Evolutionary conservation across 2,888 invertebrate genomes (phyloP), one percentile per base, ranked within the genome.

Genomic region (Papilio protenor): DNA sequence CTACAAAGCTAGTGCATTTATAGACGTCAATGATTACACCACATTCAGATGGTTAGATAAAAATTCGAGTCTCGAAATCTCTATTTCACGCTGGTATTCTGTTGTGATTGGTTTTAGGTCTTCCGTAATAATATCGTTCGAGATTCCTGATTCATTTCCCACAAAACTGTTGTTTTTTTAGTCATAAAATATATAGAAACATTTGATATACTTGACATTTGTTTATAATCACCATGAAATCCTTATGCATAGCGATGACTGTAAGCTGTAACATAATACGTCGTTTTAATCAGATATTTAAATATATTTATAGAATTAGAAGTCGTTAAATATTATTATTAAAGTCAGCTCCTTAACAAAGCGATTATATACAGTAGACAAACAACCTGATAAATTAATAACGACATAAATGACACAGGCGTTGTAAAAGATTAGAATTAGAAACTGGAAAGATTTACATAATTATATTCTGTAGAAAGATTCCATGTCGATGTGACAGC

Each of bases 361-460:
- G 40, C 40, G 3, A n/a, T 40, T 66, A 18, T 33, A 40, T 66
- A 40, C 64, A 23, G 18, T 52, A 52, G 49, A 23, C 27, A 71
- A 71, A 55, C 71, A 71, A 49, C 23, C 52, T 3, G 52, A 71
- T 71, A 71, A 71, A 71, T 71, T 49, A 27, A 71, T 49, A 49
- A 71, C 14, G 71, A 71, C 18, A 52, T 71, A 71, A 52, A 3
- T 49, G 47, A 52, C 49, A 71, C 52, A 71, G 71, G 71, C 71
- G 71, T 71, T 52, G 52, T 49, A 27, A 4, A 12, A 71, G 49
- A 71, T 71, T 71, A 71, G 33, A 40, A 40, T 40, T 40, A 75
- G 45, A 11, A 69, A 57, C 75, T 69, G 66, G 69, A 40, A 69
- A 55, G 55, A 75, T 75, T 75, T 75, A 69, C 75, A 75, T 75